Evolutionary conservation across 2,113 vertebrate genomes (phyloP), one percentile per base, ranked within the genome.

Genomic region (Mastomys coucha): DNA sequence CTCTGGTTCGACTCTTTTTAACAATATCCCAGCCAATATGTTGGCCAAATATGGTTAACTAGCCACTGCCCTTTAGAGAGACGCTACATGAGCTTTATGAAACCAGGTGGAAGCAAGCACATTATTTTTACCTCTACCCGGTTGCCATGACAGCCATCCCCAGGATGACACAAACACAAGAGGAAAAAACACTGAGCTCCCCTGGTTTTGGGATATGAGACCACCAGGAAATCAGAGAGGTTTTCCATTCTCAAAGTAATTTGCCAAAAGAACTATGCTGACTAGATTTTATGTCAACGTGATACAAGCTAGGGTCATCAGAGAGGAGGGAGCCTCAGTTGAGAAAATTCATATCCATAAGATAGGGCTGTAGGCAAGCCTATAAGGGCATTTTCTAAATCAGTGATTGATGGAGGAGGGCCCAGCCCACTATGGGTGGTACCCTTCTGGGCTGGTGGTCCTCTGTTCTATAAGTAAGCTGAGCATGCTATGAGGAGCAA

Each of bases 211-310:
- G 26, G 75, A 14, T 73, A 22, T 53, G 39, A 80, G 88, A 80
- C 49, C 2, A 1, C 31, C 51, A 58, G 92, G 49, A 65, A 75
- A 53, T 22, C 49, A n/a, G 19, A 85, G 65, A 63, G 60, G 33
- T 10, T 16, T 20, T 84, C 91, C 42, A 42, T 78, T 88, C 60
- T 91, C 93, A 94, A 39, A 95, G 51, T 77, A 22, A 91, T 73
- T 94, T 45, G 60, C 56, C 33, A 10, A 65, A 49, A 10, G 45
- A 56, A 39, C 36, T 16, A 24, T 60, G 56, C 56, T 8, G 22
- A 60, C 56, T 60, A 33, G n/a, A n/a, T 82, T 58, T 82, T n/a
- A 80, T 56, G 78, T 56, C 78, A 81, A 5, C 78, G 11, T n/a
- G 51, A 22, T 56, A 26, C 80, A 82, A 14, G 24, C 80, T 58